Evolutionary conservation across 2,797 vertebrate genomes (phyloP), one percentile per base, ranked within the genome.

Genomic region (Psittacula derbiana): DNA sequence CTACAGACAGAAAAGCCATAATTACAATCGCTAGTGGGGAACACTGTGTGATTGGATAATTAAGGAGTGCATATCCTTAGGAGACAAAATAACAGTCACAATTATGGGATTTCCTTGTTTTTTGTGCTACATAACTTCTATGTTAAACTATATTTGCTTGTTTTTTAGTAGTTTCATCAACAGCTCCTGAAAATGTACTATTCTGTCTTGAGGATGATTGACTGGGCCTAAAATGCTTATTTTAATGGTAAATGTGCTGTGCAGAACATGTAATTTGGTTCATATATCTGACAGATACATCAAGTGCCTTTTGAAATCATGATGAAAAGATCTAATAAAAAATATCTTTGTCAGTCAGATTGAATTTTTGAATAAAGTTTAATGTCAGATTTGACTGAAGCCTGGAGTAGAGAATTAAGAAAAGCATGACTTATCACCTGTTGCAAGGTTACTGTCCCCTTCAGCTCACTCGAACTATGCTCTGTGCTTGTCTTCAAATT

Each of bases 311-410:
- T 76, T 76, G 71, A 93, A 89, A 66, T 92, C 2, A 23, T 33
- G 46, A 80, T 47, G 28, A 85, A 87, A 92, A 89, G 71, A 57
- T 50, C 40, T 41, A 93, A 82, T 76, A 66, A 88, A 94, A 92
- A 80, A 67, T 82, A 76, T 25, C 40, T 82, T 87, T 72, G 57
- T 66, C 19, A 36, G 38, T 40, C 24, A 43, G 38, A 41, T 25
- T 44, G 11, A 41, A 10, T 30, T 80, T 91, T 82, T 82, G 23
- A 74, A 57, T 80, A 33, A 82, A 88, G 47, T 83, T 73, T 88
- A 38, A 60, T 21, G 64, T 40, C 79, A 91, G 10, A 64, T 85
- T 90, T 67, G 14, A 66, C 20, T 57, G 67, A 87, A 81, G 38
- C 5, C 2, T 0, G 17, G 71, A 57, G 18, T 11, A 66, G 36